Percentiles rank a stretch among this genome's conserved stretches.
Conservation (phyloP, 2,113 vertebrate species). For the Empidonax alnorum region DNA sequence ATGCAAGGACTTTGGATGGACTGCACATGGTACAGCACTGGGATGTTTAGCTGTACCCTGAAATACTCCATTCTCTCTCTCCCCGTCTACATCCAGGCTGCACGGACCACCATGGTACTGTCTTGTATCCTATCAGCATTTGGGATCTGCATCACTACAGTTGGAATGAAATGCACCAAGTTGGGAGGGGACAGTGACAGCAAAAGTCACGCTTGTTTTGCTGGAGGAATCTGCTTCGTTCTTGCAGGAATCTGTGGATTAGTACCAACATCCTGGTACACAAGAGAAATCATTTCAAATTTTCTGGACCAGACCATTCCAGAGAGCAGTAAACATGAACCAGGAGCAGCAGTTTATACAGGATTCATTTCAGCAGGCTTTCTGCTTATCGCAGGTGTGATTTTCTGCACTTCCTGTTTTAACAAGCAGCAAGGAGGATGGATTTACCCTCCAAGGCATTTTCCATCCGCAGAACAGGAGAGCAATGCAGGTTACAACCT, state of each 20-base stretch:
- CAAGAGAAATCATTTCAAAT: slow-evolving; percentile 88
- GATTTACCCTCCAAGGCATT: slow-evolving; percentile 75
- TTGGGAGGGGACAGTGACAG: slow-evolving; percentile 84
- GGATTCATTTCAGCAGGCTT: slow-evolving; percentile 90
- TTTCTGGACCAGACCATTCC: slow-evolving; percentile 88
- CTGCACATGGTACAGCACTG: slow-evolving; percentile 97
- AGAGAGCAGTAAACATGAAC: slow-evolving; percentile 92
- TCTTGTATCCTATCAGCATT: slow-evolving; percentile 87
- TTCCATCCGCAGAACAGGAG: slow-evolving; percentile 76
- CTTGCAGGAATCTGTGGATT: slow-evolving; percentile 85
- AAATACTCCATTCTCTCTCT: slow-evolving; percentile 89
- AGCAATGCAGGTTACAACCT: slow-evolving; percentile 84
- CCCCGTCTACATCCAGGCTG: slow-evolving; percentile 89
- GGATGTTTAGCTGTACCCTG: slow-evolving; percentile 94
- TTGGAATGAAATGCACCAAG: slow-evolving; percentile 92
- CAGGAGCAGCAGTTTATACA: slow-evolving; percentile 89
- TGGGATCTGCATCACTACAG: slow-evolving; percentile 86
- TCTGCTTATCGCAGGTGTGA: slow-evolving; percentile 85
- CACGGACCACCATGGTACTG: slow-evolving; percentile 92
- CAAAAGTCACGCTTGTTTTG: slow-evolving; percentile 85
- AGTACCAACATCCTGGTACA: slow-evolving; percentile 93
- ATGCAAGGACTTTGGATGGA: slow-evolving; percentile 98
- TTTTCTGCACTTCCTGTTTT: slow-evolving; percentile 89
- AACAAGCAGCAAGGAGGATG: slow-evolving; percentile 79
- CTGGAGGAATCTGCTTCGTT: slow-evolving; percentile 86